Evolutionary conservation across 2,888 invertebrate genomes (phyloP).

Genomic region (Leucania comma): DNA sequence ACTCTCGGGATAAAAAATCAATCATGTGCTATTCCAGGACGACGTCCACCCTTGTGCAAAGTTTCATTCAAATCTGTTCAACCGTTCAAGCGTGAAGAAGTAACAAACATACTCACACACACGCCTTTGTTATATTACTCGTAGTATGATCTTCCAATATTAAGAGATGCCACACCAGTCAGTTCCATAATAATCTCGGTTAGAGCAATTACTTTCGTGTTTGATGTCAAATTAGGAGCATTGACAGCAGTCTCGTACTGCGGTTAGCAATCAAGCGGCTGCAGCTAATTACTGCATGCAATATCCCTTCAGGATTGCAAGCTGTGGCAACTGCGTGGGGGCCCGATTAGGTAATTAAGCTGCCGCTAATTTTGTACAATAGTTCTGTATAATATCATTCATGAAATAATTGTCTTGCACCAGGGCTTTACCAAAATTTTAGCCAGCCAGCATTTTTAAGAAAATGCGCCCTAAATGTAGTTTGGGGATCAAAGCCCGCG

Average conservation of each 20-base stretch:
- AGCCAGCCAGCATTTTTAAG: too few relatives aligned
- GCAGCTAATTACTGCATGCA: slow-evolving; percentile 54
- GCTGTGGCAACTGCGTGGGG: slow-evolving; percentile 9
- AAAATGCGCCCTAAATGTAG: too few relatives aligned
- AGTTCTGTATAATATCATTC: background rate
- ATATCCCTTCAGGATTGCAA: slow-evolving; percentile 51
- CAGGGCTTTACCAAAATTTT: too few relatives aligned
- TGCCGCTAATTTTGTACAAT: slow-evolving; percentile 6
- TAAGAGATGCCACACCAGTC: background rate
- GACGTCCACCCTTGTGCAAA: too few relatives aligned
- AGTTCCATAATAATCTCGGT: slow-evolving; percentile 5
- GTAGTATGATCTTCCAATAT: background rate
- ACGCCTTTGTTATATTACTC: too few relatives aligned
- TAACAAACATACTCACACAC: too few relatives aligned
- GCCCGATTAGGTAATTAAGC: slow-evolving; percentile 8
- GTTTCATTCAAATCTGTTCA: too few relatives aligned
- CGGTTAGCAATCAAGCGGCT: slow-evolving; percentile 50
- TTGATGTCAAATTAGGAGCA: slow-evolving; percentile 54
- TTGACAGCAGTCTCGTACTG: slow-evolving; percentile 47
- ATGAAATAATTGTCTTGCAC: background rate
- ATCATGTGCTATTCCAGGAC: too few relatives aligned
- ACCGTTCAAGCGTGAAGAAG: too few relatives aligned
- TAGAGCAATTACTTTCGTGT: slow-evolving; percentile 40
- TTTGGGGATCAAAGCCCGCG: too few relatives aligned
- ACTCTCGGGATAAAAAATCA: too few relatives aligned